Conservation (phyloP, 2,797 vertebrate species). For the Pogoniulus pusillus region DNA sequence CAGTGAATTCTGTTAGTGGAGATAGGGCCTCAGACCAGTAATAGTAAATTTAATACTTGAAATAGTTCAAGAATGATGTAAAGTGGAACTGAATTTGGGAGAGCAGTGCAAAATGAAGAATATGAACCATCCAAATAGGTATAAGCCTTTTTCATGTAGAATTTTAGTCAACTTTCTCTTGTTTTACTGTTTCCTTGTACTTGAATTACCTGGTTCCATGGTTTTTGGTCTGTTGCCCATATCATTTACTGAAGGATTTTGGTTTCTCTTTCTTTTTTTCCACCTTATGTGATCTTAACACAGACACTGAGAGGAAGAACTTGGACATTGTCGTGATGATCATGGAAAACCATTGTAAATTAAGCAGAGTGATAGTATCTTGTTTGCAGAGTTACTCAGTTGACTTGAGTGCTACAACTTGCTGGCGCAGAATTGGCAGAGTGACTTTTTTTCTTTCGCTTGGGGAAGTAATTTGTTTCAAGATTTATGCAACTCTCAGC, state of each 20-base stretch:
- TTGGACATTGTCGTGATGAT: not conserved
- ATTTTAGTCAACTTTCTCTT: not conserved
- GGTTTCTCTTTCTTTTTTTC: not conserved
- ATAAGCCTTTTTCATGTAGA: not conserved
- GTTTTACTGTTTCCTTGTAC: not conserved
- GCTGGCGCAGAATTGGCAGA: too few species aligned
- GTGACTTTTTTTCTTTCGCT: not conserved
- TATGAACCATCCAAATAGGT: not conserved
- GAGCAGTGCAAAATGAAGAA: not conserved
- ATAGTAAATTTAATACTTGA: not conserved
- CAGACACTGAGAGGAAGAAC: not conserved
- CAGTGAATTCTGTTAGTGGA: not conserved
- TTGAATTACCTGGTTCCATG: not conserved
- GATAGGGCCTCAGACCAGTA: not conserved
- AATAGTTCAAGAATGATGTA: not conserved
- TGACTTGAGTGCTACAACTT: accelerated
- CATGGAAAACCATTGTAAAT: not conserved
- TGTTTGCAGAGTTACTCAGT: not conserved
- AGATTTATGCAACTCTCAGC: not conserved
- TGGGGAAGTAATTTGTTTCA: not conserved
- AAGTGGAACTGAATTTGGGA: not conserved
- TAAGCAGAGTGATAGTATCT: not conserved
- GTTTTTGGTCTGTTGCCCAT: not conserved
- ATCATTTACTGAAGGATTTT: not conserved
- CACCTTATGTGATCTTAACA: not conserved